These are phyloP conservation scores for Burhinus bistriatus DNA, from an alignment of 2,113 vertebrate genomes.

Conservation along the genomic window DNA sequence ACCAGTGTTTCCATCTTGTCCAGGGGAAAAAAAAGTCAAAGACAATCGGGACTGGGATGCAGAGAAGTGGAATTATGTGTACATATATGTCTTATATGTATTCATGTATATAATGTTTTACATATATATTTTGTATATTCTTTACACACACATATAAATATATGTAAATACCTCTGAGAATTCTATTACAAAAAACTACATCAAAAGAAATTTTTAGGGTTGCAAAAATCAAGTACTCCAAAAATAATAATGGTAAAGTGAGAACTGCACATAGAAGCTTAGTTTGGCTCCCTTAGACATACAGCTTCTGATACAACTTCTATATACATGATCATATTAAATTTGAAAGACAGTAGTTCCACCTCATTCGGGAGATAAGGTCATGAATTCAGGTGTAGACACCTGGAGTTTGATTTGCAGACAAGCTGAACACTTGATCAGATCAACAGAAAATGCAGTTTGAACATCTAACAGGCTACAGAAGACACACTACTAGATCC, in stretches of 20 bases:
- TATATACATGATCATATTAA: neutral
- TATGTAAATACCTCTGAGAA: neutral
- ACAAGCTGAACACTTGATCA: neutral
- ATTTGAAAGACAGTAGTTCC: neutral
- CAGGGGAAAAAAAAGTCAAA: neutral
- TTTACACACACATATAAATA: fast-evolving
- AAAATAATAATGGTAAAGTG: neutral
- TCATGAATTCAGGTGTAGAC: neutral
- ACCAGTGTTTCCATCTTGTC: neutral
- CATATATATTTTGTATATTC: neutral
- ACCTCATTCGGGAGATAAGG: neutral
- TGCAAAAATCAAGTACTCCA: neutral
- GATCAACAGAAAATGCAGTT: neutral
- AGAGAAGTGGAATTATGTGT: neutral
- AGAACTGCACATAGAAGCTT: neutral
- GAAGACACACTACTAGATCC: neutral
- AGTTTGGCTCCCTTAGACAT: neutral
- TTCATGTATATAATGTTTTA: neutral
- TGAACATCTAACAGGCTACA: neutral
- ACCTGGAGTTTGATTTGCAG: neutral
- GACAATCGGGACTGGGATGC: neutral
- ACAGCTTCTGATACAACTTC: neutral
- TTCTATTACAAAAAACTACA: neutral
- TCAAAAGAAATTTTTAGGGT: neutral
- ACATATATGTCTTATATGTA: neutral